Base-by-base conservation (phyloP, 2,113 vertebrate species). In the Nestor notabilis region DNA sequence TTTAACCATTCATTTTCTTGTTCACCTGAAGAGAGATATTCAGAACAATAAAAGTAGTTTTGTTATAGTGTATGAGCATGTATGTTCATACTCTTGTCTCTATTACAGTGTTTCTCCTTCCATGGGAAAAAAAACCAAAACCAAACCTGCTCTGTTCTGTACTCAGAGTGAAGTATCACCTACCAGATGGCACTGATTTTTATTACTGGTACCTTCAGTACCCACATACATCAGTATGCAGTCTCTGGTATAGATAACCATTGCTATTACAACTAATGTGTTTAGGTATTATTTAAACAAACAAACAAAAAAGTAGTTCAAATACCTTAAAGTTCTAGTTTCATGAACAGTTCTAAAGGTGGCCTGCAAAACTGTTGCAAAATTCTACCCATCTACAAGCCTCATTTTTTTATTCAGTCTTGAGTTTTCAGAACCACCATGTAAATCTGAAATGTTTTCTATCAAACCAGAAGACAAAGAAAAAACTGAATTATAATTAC, bases 51-150 rank as follows among this genome's bases (percentile, higher is more conserved):
- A 15, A 66, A 70, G 10, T 23, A 44, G 28, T 56, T 87, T 56
- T 58, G 28, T 37, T 47, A 41, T 2, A 63, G 56, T 33, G 12
- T n/a, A 77, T 7, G 5, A 79, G 20, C 5, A 43, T 6, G 6
- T 13, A 46, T 15, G 5, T 72, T 61, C 35, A 72, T 8, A 56
- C 3, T 39, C 13, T 6, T 24, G 2, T 19, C 41, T 52, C 29
- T 69, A 10, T 19, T 44, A 47, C 50, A 29, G 13, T 11, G 41
- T n/a, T 91, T 89, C 44, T 83, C 29, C 52, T 80, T 72, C 17
- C 15, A 35, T 0, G 0, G 13, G 15, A 49, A 23, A 46, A 76
- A 18, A 49, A 25, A 1, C 2, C 27, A 25, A 64, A 10, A 8
- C 27, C 33, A 70, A 10, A 17, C 17, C 20, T n/a, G 28, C 24